phyloP scores from a whole-genome alignment of 2,888 invertebrate genomes.

The Oasisia sp. region DNA sequence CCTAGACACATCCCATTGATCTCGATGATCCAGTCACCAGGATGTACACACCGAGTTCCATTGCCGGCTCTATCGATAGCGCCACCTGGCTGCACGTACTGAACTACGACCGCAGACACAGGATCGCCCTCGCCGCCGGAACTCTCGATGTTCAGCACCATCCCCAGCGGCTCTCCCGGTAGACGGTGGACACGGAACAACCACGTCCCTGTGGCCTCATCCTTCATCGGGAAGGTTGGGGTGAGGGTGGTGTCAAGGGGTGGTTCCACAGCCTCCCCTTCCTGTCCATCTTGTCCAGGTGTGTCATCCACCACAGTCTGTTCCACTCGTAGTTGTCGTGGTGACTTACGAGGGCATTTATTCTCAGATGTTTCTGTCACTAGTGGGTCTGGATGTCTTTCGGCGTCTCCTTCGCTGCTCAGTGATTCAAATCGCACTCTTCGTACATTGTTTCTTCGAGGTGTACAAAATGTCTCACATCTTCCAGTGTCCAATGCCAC shows the following conservation, averaged over 20 bases:
- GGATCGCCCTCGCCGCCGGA: conserved; percentile 84
- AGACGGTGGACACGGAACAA: conserved; percentile 76
- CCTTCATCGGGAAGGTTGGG: not conserved
- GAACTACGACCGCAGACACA: conserved; percentile 82
- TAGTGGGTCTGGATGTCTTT: not conserved
- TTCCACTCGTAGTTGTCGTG: not conserved
- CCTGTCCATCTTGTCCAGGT: not conserved
- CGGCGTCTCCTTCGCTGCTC: not conserved
- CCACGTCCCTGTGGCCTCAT: not conserved
- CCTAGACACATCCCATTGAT: conserved; percentile 84
- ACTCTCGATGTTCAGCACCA: conserved; percentile 91
- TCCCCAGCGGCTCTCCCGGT: conserved; percentile 89
- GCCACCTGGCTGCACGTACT: conserved; percentile 56
- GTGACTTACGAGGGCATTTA: not conserved
- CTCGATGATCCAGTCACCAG: conserved; percentile 89
- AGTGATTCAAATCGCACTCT: not conserved
- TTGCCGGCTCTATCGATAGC: conserved; percentile 57
- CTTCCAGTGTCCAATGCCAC: not conserved
- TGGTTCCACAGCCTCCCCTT: not conserved
- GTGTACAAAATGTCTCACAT: not conserved
- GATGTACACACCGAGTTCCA: conserved; percentile 70
- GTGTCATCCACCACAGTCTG: not conserved
- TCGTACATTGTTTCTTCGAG: not conserved
- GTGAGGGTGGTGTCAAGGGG: not conserved
- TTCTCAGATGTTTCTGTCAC: not conserved